phyloP scores from a whole-genome alignment of 2,797 vertebrate species.

The Propithecus deckenii region DNA sequence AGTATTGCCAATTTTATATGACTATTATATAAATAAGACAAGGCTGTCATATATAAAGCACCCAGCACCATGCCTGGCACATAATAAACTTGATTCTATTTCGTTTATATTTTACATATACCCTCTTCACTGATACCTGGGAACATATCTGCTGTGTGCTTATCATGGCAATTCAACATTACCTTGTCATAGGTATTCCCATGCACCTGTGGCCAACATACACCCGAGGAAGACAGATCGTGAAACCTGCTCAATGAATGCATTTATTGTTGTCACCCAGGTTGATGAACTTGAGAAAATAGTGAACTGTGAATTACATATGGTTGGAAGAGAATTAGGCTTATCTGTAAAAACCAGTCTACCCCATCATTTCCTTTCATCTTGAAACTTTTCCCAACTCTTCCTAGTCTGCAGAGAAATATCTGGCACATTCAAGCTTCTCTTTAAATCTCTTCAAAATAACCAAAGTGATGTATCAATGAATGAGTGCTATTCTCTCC shows the following conservation, averaged over 20 bases:
- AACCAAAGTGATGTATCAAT: background rate
- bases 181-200: background rate
- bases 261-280: background rate
- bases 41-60: background rate
- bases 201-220: background rate
- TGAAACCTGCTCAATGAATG: background rate
- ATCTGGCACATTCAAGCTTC: background rate
- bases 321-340: background rate
- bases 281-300: background rate
- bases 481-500: background rate
- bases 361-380: background rate
- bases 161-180: background rate
- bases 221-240: background rate
- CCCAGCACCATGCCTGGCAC: background rate
- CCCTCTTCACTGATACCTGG: background rate
- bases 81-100: background rate
- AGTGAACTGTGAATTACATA: background rate
- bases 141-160: background rate
- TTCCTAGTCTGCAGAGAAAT: background rate
- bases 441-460: constrained; percentile 15
- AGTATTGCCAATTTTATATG: background rate
- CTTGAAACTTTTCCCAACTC: background rate
- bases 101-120: too few species aligned
- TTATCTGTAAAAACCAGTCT: background rate
- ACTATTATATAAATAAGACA: background rate